Percentiles rank a stretch among this genome's conserved stretches.
Conservation (phyloP, 2,797 vertebrate species). For the Synaphobranchus kaupii region DNA sequence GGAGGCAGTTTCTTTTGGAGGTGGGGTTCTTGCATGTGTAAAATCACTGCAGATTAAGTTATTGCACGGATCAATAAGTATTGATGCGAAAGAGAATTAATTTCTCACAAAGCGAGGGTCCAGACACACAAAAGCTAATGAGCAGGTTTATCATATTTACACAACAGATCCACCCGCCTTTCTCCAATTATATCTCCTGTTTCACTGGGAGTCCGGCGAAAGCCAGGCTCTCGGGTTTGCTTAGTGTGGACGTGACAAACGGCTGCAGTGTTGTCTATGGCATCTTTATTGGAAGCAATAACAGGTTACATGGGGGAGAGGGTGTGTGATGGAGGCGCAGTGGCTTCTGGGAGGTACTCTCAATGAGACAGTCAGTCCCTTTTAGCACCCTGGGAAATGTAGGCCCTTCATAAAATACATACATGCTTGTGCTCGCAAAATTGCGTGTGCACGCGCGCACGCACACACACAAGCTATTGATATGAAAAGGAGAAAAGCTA, state of each 20-base stretch:
- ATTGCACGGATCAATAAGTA: background rate
- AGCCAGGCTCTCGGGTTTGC: background rate
- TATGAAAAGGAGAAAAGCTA: no score
- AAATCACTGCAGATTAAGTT: background rate
- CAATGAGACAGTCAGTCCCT: background rate
- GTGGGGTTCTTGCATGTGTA: background rate
- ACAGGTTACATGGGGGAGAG: background rate
- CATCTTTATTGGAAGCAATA: constrained; percentile 18
- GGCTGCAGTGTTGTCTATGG: background rate
- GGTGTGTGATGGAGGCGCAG: no score
- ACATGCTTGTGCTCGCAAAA: background rate
- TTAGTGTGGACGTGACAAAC: background rate
- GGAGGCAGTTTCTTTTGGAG: background rate
- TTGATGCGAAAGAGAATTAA: constrained; percentile 19
- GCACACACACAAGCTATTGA: background rate
- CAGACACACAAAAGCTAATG: background rate
- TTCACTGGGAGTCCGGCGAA: background rate
- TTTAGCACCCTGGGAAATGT: background rate
- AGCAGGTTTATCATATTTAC: constrained; percentile 3
- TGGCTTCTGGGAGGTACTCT: background rate
- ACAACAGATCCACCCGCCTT: background rate
- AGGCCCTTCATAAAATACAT: background rate
- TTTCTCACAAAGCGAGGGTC: background rate
- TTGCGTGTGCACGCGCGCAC: background rate
- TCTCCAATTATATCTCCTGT: background rate